Evolutionary conservation across 2,797 vertebrate species (phyloP).

Genomic region (Tapera naevia): DNA sequence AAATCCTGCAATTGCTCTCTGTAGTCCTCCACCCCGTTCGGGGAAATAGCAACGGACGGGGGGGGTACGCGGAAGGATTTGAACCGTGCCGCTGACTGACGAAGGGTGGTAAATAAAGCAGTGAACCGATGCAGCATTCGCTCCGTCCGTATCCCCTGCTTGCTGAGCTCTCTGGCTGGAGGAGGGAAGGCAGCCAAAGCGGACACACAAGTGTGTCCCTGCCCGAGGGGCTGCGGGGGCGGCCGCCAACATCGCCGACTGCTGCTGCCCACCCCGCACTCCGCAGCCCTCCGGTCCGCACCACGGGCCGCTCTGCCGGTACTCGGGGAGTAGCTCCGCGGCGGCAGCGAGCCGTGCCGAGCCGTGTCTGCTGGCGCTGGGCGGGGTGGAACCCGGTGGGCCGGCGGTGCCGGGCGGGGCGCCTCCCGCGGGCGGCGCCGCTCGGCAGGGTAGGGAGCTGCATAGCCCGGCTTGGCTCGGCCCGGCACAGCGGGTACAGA

Average conservation of each 20-base stretch:
- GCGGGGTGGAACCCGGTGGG: not conserved
- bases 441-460: too few relatives aligned
- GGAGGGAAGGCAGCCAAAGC: too few relatives aligned
- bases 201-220: not conserved
- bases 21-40: not conserved
- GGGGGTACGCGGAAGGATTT: too few relatives aligned
- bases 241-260: too few relatives aligned
- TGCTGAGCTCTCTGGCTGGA: not conserved
- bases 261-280: too few relatives aligned
- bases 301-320: too few relatives aligned
- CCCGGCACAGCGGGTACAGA: too few relatives aligned
- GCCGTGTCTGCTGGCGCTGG: not conserved
- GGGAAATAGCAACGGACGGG: not conserved
- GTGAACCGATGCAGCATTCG: fast-evolving
- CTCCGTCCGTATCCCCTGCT: not conserved
- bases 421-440: too few relatives aligned
- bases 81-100: fast-evolving
- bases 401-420: too few relatives aligned
- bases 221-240: too few relatives aligned
- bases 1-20: not conserved
- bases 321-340: not conserved
- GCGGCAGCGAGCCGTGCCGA: not conserved
- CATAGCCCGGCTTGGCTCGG: too few relatives aligned
- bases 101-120: fast-evolving
- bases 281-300: too few relatives aligned